Conservation (phyloP, 2,797 vertebrate genomes). For the Rhynchonycteris naso region DNA sequence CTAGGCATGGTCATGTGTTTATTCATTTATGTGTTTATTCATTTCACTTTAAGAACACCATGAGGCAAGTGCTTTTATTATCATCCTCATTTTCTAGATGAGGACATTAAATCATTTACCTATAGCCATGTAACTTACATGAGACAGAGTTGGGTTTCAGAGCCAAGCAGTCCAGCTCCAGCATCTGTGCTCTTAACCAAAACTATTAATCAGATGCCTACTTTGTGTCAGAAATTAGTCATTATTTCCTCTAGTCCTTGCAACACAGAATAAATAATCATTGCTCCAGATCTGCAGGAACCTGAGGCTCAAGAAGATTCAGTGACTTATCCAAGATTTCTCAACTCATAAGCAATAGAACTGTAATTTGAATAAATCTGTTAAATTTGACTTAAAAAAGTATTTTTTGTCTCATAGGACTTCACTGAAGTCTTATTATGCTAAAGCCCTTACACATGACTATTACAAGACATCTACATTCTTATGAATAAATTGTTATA, state of each 20-base stretch:
- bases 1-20: background rate
- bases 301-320: background rate
- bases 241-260: background rate
- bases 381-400: background rate
- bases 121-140: background rate
- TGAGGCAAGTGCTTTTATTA: background rate
- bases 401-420: background rate
- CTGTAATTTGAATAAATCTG: background rate
- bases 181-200: background rate
- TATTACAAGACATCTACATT: background rate
- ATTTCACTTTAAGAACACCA: background rate
- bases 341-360: background rate
- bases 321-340: background rate
- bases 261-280: background rate
- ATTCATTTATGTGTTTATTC: background rate
- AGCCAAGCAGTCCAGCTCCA: background rate
- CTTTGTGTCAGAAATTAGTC: background rate
- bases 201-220: background rate
- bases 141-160: background rate
- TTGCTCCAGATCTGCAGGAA: background rate
- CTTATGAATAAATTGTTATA: background rate
- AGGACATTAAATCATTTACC: background rate
- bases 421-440: background rate
- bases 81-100: background rate
- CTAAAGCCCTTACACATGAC: background rate